These are phyloP conservation scores for Cochlearius cochlearius DNA, from an alignment of 2,113 vertebrate genomes.

Conservation along the genomic window DNA sequence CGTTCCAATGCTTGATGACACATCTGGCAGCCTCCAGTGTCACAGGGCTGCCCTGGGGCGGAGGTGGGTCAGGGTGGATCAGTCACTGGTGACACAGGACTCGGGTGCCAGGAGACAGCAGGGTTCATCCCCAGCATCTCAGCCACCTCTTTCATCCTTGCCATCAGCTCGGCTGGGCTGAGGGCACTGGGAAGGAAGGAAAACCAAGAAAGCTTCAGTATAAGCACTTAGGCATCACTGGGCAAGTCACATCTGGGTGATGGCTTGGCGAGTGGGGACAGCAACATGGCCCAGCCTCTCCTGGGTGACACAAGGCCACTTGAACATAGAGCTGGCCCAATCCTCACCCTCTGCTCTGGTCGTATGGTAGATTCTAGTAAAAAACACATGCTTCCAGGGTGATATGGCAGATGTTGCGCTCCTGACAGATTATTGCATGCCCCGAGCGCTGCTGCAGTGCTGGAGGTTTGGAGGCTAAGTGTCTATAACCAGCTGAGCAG, in stretches of 20 bases:
- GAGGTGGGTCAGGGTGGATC: background rate
- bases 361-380: accelerated
- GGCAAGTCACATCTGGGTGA: background rate
- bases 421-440: background rate
- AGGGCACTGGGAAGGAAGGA: background rate
- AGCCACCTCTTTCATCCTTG: background rate
- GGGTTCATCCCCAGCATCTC: background rate
- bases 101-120: accelerated
- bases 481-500: background rate
- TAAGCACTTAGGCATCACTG: accelerated
- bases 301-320: background rate
- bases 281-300: background rate
- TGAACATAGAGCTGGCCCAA: background rate
- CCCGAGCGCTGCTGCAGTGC: background rate
- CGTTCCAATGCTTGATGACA: too few species aligned
- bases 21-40: accelerated
- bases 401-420: background rate
- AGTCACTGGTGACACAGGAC: background rate
- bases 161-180: background rate
- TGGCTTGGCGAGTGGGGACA: background rate
- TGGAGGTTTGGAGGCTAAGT: background rate
- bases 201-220: background rate
- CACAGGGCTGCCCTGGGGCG: background rate
- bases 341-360: background rate
- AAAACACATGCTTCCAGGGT: background rate